Evolutionary conservation across 2,888 invertebrate genomes (phyloP).

Genomic region (Acleris sparsana): DNA sequence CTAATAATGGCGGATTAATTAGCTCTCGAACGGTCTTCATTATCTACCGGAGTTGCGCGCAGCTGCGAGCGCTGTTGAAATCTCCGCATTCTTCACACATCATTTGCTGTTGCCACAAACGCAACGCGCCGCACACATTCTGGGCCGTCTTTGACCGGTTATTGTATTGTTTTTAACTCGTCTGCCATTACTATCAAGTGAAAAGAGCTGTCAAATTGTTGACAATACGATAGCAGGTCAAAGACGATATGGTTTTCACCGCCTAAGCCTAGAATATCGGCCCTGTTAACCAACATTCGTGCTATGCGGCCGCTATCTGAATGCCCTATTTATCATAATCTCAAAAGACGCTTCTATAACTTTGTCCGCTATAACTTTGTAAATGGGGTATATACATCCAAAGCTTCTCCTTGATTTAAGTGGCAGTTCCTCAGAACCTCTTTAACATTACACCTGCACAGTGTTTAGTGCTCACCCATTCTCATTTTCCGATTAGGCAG

Average conservation of each 20-base stretch:
- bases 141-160: too few relatives aligned
- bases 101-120: slow-evolving; percentile 10
- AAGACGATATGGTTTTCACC: too few relatives aligned
- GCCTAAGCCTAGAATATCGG: too few relatives aligned
- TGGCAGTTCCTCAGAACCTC: slow-evolving; percentile 17
- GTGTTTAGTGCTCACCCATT: slow-evolving; percentile 27
- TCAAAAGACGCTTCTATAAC: slow-evolving; percentile 4
- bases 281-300: too few relatives aligned
- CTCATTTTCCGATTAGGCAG: slow-evolving; percentile 44
- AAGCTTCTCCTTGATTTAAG: slow-evolving; percentile 10
- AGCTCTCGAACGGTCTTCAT: slow-evolving; percentile 50
- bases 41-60: slow-evolving; percentile 33
- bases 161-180: too few relatives aligned
- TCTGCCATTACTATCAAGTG: too few relatives aligned
- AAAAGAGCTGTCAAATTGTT: too few relatives aligned
- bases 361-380: neutral
- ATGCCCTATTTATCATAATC: slow-evolving; percentile 11
- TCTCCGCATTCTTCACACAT: slow-evolving; percentile 9
- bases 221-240: too few relatives aligned
- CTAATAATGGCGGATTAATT: slow-evolving; percentile 72
- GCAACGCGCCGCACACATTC: neutral
- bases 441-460: slow-evolving; percentile 28
- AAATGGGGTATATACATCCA: slow-evolving; percentile 1
- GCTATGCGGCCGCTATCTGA: neutral
- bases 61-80: slow-evolving; percentile 27